These are phyloP conservation scores for Vicugna pacos DNA, from an alignment of 2,113 vertebrate species.

Conservation along the genomic window DNA sequence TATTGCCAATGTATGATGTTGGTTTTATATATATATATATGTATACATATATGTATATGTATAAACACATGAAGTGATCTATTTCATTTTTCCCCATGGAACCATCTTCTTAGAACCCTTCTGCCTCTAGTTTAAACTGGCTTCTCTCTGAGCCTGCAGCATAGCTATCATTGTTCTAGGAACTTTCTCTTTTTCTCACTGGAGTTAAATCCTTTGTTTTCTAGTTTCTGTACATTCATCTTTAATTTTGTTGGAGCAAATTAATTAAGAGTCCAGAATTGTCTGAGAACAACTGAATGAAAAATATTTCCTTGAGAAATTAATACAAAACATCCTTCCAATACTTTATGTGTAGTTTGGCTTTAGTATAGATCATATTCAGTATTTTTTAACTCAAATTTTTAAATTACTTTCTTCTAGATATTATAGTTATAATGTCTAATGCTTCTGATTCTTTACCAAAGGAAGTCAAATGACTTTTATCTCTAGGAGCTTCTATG, in stretches of 20 bases:
- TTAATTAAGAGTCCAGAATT: background rate
- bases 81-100: background rate
- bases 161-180: background rate
- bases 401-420: background rate
- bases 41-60: background rate
- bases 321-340: background rate
- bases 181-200: background rate
- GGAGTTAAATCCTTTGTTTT: background rate
- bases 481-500: background rate
- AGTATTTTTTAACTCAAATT: background rate
- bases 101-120: background rate
- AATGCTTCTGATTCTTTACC: background rate
- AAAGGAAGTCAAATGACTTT: background rate
- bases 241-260: background rate
- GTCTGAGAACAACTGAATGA: background rate
- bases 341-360: background rate
- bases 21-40: background rate
- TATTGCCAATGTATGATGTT: background rate
- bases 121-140: background rate
- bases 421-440: background rate
- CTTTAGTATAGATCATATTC: background rate
- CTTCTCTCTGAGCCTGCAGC: background rate
- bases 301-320: constrained; percentile 14
- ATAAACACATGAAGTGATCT: background rate
- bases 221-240: background rate